Evolutionary conservation across 2,888 invertebrate species (phyloP), one percentile per base, ranked within the genome.

Genomic region (Himalopsyche japonica): DNA sequence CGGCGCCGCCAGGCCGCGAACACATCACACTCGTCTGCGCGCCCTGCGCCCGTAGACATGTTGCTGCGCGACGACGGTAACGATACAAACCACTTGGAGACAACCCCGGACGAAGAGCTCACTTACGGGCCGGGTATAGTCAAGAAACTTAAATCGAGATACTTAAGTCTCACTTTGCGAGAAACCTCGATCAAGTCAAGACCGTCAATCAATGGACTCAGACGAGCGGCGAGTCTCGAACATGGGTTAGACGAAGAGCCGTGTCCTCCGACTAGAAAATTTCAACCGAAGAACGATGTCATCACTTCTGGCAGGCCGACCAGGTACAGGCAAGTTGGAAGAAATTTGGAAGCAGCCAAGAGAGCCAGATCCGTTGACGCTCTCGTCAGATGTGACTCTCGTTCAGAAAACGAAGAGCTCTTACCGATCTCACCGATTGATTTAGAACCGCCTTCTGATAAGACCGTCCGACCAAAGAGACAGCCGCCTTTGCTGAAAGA

Each of bases 121-220:
- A 95, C 96, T 89, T 97, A 98, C 92, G 98, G 98, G 0, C 98
- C 98, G 81, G 97, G 98, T 84, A 97, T 98, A 89, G 98, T 98
- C 57, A 97, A 96, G 89, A 96, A 96, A 88, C 93, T 98, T 87
- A 95, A 96, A 89, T 96, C 96, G 89, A 95, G 97, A 89, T 98
- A 97, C 90, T 93, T 98, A 87, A 97, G 96, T 90, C 93, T 97
- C 87, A 96, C 97, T 12, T 91, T 97, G 86, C 93, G 97, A n/a
- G 96, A 96, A 88, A 94, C 94, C 70, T 94, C 93, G 88, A 91
- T 90, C 84, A 93, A 93, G 85, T 93, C 93, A 70, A 93, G 96
- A 5, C 94, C 95, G 8, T 94, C 95, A 20, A 94, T 97, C 86
- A 91, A 93, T 87, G 91, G 91, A 81, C 92, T 97, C 88, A 93